These are phyloP conservation scores for Drosophila tani DNA, from an alignment of 1,140 invertebrate genomes.

Conservation along the genomic window DNA sequence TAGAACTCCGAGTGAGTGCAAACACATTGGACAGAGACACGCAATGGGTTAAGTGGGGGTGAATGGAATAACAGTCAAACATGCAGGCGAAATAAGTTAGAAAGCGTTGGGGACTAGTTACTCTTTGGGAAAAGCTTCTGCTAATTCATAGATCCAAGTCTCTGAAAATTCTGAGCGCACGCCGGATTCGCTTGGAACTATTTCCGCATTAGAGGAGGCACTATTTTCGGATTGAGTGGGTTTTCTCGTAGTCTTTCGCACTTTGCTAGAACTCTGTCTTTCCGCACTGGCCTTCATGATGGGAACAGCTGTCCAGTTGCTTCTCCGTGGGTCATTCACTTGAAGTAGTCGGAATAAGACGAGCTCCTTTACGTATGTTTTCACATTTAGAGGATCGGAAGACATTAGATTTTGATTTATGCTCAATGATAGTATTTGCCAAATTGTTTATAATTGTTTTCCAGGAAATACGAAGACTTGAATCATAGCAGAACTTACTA, in stretches of 20 bases:
- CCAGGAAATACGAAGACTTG: too few species aligned
- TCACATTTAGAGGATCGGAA: not conserved
- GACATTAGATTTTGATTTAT: too few species aligned
- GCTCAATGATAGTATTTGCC: too few species aligned
- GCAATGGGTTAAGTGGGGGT: constrained; percentile 3
- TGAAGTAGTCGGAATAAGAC: constrained; percentile 22
- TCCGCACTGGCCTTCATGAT: constrained; percentile 39
- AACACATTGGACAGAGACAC: constrained; percentile 14
- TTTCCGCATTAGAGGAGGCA: not conserved
- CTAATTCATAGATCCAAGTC: constrained; percentile 30
- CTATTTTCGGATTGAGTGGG: not conserved
- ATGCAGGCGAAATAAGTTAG: constrained; percentile 15
- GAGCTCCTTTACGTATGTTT: not conserved
- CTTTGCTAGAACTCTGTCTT: constrained; percentile 12
- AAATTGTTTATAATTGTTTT: too few species aligned
- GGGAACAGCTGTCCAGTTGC: constrained; percentile 7
- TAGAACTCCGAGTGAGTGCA: too few species aligned
- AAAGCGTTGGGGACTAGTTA: constrained; percentile 30
- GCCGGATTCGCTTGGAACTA: not conserved
- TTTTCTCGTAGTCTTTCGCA: constrained; percentile 17
- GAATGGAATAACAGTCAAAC: constrained; percentile 1
- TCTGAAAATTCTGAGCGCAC: constrained; percentile 31
- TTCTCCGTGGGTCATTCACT: constrained; percentile 6
- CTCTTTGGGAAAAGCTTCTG: constrained; percentile 14
- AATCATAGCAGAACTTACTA: not conserved